These are phyloP conservation scores for Neodiprion lecontei DNA, from an alignment of 1,140 invertebrate genomes.

Conservation along the genomic window DNA sequence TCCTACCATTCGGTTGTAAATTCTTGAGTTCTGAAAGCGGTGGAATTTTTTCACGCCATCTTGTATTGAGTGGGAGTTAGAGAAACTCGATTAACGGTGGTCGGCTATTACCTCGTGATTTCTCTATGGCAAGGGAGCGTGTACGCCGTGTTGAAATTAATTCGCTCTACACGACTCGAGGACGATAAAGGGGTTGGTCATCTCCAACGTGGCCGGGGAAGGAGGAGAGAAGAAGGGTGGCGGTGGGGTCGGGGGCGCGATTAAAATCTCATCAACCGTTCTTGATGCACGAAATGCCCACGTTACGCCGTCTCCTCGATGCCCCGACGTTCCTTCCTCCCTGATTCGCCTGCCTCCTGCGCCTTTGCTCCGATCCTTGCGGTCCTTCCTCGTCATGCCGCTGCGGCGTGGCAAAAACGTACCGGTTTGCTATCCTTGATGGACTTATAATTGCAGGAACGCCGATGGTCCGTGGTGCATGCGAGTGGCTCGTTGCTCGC, in stretches of 20 bases:
- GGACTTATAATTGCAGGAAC: slow-evolving; percentile 54
- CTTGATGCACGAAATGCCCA: slow-evolving; percentile 48
- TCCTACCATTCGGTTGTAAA: no score
- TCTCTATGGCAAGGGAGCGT: neutral
- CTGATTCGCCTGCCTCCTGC: slow-evolving; percentile 25
- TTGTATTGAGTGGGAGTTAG: no score
- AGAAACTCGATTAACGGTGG: no score
- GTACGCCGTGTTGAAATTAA: slow-evolving; percentile 29
- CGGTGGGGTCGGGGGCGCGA: slow-evolving; percentile 39
- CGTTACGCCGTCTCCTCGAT: slow-evolving; percentile 38
- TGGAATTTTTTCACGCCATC: no score
- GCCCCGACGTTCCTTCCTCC: neutral
- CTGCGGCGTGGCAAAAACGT: slow-evolving; percentile 38
- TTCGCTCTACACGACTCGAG: slow-evolving; percentile 29
- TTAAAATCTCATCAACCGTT: slow-evolving; percentile 53
- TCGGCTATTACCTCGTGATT: neutral
- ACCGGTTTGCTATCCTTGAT: slow-evolving; percentile 34
- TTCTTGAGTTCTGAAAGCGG: no score
- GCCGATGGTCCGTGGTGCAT: slow-evolving; percentile 26
- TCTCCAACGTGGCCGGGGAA: slow-evolving; percentile 21
- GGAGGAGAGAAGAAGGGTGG: slow-evolving; percentile 31
- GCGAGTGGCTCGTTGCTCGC: slow-evolving; percentile 13
- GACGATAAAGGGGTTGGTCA: slow-evolving; percentile 32
- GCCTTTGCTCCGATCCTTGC: neutral
- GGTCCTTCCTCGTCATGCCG: slow-evolving; percentile 18